phyloP scores from a whole-genome alignment of 2,113 vertebrate genomes.

The Furnarius figulus region DNA sequence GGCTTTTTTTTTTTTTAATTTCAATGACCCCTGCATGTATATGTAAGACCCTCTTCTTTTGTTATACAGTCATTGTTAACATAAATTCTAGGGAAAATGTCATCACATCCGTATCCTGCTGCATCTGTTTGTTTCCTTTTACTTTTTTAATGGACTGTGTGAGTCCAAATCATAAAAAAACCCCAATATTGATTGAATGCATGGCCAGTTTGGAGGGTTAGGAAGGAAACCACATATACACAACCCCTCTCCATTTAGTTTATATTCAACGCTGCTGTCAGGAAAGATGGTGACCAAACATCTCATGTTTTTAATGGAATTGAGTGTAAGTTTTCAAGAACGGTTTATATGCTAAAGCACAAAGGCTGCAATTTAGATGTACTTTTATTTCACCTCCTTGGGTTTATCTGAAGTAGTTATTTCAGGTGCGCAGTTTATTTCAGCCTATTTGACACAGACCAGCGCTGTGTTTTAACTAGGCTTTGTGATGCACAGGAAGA shows the following conservation, averaged over 20 bases:
- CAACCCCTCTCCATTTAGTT: background rate
- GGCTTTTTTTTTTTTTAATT: background rate
- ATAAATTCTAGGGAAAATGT: background rate
- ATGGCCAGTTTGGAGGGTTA: background rate
- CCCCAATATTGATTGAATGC: accelerated
- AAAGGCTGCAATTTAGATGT: background rate
- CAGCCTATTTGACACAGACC: background rate
- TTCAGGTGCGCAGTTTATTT: background rate
- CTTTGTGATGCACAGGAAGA: background rate
- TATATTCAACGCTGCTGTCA: background rate
- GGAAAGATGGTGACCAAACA: background rate
- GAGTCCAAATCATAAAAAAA: background rate
- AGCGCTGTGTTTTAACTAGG: background rate
- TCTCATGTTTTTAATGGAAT: background rate
- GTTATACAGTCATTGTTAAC: background rate
- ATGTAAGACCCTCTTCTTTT: background rate
- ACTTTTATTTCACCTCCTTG: background rate
- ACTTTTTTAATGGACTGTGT: background rate
- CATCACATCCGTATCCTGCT: background rate
- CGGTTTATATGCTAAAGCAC: background rate
- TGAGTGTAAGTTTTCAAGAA: background rate
- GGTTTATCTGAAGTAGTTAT: background rate
- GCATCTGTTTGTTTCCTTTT: background rate
- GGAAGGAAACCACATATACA: background rate
- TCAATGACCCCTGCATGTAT: background rate